Percentiles rank a stretch among this genome's conserved stretches.
phyloP scores from a whole-genome alignment of 2,888 invertebrate species.

The Cerastis rubricosa region DNA sequence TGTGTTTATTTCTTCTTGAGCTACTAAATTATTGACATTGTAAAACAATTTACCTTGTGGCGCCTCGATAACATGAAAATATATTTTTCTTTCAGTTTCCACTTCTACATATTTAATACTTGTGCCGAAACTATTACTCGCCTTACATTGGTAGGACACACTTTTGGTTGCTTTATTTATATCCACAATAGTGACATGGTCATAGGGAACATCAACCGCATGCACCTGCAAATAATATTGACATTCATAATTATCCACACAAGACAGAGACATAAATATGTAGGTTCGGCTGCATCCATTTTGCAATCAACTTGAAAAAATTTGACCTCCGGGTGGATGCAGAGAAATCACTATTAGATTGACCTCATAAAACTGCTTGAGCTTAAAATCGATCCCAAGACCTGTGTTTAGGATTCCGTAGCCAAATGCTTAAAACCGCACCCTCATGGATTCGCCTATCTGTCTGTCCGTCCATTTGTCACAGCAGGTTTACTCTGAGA shows the following conservation, averaged over 20 bases:
- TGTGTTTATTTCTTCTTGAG: no score
- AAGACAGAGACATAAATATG: neutral
- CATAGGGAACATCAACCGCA: slow-evolving; percentile 72
- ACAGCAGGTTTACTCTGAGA: no score
- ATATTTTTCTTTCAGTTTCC: slow-evolving; percentile 55
- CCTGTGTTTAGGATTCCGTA: neutral
- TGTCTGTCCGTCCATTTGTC: no score
- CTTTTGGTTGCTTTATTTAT: slow-evolving; percentile 70
- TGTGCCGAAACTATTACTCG: slow-evolving; percentile 69
- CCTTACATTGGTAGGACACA: slow-evolving; percentile 74
- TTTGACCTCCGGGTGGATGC: neutral
- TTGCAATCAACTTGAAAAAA: neutral
- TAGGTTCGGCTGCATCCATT: no score
- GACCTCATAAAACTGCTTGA: neutral
- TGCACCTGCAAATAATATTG: slow-evolving; percentile 64
- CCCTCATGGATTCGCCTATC: no score
- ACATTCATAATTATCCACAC: neutral
- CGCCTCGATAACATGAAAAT: slow-evolving; percentile 64
- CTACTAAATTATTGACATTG: neutral
- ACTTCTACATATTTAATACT: slow-evolving; percentile 60
- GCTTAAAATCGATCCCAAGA: no score
- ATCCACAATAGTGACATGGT: slow-evolving; percentile 73
- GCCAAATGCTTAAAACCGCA: no score
- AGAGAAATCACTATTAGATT: neutral
- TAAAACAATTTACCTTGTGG: slow-evolving; percentile 67